Percentiles rank a stretch among this genome's conserved stretches.
phyloP scores from a whole-genome alignment of 2,797 vertebrate genomes.

The Cyclopterus lumpus region DNA sequence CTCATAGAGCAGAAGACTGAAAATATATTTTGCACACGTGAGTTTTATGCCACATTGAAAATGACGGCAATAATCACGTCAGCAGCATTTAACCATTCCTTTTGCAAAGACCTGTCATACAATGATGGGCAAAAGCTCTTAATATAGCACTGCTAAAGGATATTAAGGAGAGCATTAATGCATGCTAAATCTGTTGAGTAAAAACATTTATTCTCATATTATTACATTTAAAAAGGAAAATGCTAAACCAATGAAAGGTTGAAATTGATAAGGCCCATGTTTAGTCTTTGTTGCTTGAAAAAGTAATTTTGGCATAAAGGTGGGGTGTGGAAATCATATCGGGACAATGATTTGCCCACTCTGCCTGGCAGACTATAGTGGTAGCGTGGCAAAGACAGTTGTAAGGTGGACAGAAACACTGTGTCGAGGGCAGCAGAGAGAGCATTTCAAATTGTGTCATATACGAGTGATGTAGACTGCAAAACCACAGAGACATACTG shows the following conservation, averaged over 20 bases:
- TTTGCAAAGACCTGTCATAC: not conserved
- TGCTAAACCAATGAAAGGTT: not conserved
- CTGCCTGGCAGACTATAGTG: not conserved
- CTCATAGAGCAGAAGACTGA: not conserved
- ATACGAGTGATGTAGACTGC: constrained; percentile 12
- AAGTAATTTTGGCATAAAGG: not conserved
- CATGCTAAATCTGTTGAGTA: not conserved
- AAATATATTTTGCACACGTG: not conserved
- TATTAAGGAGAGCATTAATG: not conserved
- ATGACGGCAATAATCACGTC: not conserved
- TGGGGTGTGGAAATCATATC: not conserved
- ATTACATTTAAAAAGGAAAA: not conserved
- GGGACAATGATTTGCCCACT: not conserved
- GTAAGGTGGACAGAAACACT: constrained; percentile 1
- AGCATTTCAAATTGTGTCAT: constrained; percentile 14
- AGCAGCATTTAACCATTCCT: constrained; percentile 4
- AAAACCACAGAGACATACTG: constrained; percentile 13
- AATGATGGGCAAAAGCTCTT: not conserved
- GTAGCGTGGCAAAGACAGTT: not conserved
- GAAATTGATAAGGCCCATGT: not conserved
- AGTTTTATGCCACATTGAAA: constrained; percentile 1
- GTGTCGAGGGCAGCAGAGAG: not conserved
- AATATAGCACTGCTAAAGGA: not conserved
- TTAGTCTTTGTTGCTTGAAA: not conserved
- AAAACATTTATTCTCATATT: not conserved